phyloP scores from a whole-genome alignment of 2,888 invertebrate species.

The Andricus curvator region DNA sequence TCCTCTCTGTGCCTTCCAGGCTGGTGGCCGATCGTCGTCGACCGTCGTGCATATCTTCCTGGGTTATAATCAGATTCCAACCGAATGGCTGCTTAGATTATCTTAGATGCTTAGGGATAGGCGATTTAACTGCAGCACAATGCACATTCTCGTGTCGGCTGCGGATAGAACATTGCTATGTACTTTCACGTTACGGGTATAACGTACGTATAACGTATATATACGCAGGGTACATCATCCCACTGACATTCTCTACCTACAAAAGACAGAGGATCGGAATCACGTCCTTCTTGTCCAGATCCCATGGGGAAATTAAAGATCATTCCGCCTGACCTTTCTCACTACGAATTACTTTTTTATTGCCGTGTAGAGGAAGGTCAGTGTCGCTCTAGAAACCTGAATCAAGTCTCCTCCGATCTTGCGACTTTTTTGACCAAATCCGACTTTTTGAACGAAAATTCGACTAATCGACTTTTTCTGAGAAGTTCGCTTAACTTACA shows the following conservation, averaged over 20 bases:
- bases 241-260: neutral
- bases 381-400: neutral
- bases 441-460: no score
- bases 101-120: constrained; percentile 33
- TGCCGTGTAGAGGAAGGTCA: neutral
- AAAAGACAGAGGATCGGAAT: constrained; percentile 8
- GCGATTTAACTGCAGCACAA: constrained; percentile 27
- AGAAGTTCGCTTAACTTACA: no score
- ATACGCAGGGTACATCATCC: constrained; percentile 12
- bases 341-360: neutral
- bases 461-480: no score
- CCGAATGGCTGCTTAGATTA: constrained; percentile 15
- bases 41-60: constrained; percentile 21
- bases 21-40: neutral
- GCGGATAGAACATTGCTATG: neutral
- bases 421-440: no score
- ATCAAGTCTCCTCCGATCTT: neutral
- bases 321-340: constrained; percentile 27
- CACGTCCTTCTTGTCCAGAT: constrained; percentile 37
- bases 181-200: constrained; percentile 22
- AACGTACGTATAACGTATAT: neutral
- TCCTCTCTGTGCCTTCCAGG: neutral
- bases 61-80: constrained; percentile 26
- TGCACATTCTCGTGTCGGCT: constrained; percentile 22
- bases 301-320: constrained; percentile 27